Evolutionary conservation across 2,797 vertebrate species (phyloP), one percentile per base, ranked within the genome.

Genomic region (Cossypha dichroa): DNA sequence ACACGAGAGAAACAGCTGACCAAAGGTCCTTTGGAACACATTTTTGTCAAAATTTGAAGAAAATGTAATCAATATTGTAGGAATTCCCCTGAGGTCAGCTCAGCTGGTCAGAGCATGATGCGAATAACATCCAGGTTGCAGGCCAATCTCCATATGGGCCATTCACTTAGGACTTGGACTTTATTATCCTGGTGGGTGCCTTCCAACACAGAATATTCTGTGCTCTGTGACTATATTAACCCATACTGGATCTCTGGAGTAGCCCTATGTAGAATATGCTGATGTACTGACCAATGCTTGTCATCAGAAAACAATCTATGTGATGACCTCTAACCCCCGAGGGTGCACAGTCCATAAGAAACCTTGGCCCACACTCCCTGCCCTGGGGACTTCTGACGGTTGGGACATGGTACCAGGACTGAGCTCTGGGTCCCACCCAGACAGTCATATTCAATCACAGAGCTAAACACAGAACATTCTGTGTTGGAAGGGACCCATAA

Each of bases 31-130:
- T 56, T 48, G 41, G 46, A 73, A 76, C 40, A 22, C 3, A 14
- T 31, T 84, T 92, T 91, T 78, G 26, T 34, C 41, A 84, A 84
- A 64, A 67, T 56, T 16, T 56, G 54, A 89, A 60, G 60, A 68
- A 74, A 72, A 68, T 5, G 1, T 52, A 70, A 48, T 6, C 31
- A 77, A 9, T 28, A 48, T 7, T 29, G 10, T 5, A 74, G 49
- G 49, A 91, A 63, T 78, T 77, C 49, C 52, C 72, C 62, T 67
- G 10, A 38, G 33, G 60, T 33, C 8, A 76, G 33, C 46, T 38
- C 25, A 68, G 13, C 1, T 25, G 28, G 28, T 59, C 46, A 85
- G 33, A 45, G 29, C 23, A 38, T 13, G 38, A 33, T 38, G 63
- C 29, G 33, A 33, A 11, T 23, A 38, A 52, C 38, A 76, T 4